Evolutionary conservation across 2,113 vertebrate species (phyloP).

Genomic region (Arvicanthis niloticus): DNA sequence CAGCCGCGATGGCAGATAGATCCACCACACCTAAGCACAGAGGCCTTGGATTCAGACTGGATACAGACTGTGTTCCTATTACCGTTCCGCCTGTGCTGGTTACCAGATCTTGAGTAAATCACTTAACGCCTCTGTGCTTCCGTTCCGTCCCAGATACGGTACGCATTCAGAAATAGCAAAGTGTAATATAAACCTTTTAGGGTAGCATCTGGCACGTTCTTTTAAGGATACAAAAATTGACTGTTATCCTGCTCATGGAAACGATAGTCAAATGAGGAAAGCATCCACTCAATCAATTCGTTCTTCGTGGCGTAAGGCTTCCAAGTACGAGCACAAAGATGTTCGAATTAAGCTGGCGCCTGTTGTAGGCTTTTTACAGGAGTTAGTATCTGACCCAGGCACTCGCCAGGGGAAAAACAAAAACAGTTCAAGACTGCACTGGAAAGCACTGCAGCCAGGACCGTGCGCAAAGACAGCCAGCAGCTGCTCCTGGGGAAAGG

Average conservation of each 20-base stretch:
- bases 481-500: not conserved
- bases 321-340: not conserved
- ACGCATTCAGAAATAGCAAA: not conserved
- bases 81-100: not conserved
- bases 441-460: not conserved
- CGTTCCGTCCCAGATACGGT: not conserved
- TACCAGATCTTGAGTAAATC: not conserved
- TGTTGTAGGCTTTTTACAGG: not conserved
- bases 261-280: not conserved
- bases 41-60: not conserved
- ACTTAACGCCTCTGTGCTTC: not conserved
- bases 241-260: not conserved
- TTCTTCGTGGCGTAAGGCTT: not conserved
- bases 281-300: not conserved
- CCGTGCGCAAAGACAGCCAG: not conserved
- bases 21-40: not conserved
- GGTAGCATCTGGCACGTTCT: not conserved
- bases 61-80: not conserved
- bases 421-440: not conserved
- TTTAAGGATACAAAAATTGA: slow-evolving; percentile 25
- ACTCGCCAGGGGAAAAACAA: not conserved
- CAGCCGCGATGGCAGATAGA: not conserved
- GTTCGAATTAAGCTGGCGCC: not conserved
- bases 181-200: not conserved
- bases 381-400: slow-evolving; percentile 4